Evolutionary conservation across 30 jellyfish, hydroid and myxozoan genomes (phyloP), one percentile per base, ranked within the genome.

Genomic region (Pelagia noctiluca): DNA sequence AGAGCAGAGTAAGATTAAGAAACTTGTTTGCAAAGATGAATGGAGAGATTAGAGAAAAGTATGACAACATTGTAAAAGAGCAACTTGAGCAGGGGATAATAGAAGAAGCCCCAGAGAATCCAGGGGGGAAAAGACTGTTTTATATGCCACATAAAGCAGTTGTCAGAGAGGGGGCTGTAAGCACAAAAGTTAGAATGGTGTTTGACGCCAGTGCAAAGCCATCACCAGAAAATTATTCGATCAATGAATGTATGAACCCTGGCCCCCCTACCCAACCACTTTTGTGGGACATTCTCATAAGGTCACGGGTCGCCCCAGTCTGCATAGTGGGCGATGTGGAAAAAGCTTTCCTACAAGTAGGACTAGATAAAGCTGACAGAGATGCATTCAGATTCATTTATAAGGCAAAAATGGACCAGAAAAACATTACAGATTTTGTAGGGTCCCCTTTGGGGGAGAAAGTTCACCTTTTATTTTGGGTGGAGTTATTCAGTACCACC

Each of bases 361-460:
- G 38, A 32, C 35, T 78, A 0, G 72, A 61, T 62, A 72, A 61
- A 63, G 10, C 35, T 1, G 89, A 75, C 76, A 75, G 87, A 53
- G 87, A 75, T 80, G 90, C 90, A 18, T 80, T 80, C 63, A 63
- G 90, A 33, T 80, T 80, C 71, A 38, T 80, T 63, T 80, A 37
- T 65, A 46, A 80, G 90, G 35, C 49, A 80, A 29, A 50, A 65
- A 65, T 3, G 65, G 83, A 13, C 10, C 46, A 0, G 83, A 65
- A 65, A 63, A 47, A 31, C 66, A 80, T 30, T 61, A 50, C 19
- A 46, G 90, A 64, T 80, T 80, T 35, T 80, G 83, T 50, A 80
- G 90, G 83, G 90, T 65, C 1, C 90, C 83, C 26, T 80, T 80
- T 80, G 90, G 90, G 12, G 90, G 90, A 30, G 90, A 80, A 64